A percentile compares a stretch with the other conserved stretches of the same genome.
Evolutionary conservation across 2,113 vertebrate species (phyloP).

Genomic region (Ranitomeya imitator): DNA sequence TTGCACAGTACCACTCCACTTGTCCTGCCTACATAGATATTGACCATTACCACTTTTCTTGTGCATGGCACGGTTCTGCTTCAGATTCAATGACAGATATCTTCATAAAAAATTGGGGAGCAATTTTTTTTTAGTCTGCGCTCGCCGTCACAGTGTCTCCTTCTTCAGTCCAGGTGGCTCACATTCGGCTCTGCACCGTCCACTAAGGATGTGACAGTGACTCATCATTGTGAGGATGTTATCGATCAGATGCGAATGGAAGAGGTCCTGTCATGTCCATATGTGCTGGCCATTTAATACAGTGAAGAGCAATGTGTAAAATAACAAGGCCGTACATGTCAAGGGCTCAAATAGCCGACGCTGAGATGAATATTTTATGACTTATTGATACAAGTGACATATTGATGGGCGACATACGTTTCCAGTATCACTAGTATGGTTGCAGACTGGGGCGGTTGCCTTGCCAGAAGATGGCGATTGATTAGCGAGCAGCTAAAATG

Average conservation of each 20-base stretch:
- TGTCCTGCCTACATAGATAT: too few relatives aligned
- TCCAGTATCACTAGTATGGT: conserved; percentile 62
- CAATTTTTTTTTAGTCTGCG: too few relatives aligned
- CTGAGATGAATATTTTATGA: conserved; percentile 71
- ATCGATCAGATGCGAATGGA: conserved; percentile 59
- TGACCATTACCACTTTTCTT: too few relatives aligned
- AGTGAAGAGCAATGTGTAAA: conserved; percentile 70
- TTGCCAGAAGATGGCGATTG: background rate
- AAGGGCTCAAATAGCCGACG: conserved; percentile 69
- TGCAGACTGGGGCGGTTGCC: conserved; percentile 52
- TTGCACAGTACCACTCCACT: too few relatives aligned
- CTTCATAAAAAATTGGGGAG: too few relatives aligned
- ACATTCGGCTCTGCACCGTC: too few relatives aligned
- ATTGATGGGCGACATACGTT: conserved; percentile 63
- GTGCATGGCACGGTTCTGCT: too few relatives aligned
- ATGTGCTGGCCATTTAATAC: conserved; percentile 68
- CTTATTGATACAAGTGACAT: conserved; percentile 69
- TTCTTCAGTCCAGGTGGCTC: too few relatives aligned
- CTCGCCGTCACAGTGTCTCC: too few relatives aligned
- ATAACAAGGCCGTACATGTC: conserved; percentile 72
- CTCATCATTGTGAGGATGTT: background rate
- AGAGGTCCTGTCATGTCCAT: conserved; percentile 62
- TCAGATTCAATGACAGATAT: too few relatives aligned
- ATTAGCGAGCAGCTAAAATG: conserved; percentile 46
- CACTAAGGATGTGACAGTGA: too few relatives aligned